These are phyloP conservation scores for Onychomys leucogaster DNA, from an alignment of 2,797 vertebrate species.

Conservation along the genomic window DNA sequence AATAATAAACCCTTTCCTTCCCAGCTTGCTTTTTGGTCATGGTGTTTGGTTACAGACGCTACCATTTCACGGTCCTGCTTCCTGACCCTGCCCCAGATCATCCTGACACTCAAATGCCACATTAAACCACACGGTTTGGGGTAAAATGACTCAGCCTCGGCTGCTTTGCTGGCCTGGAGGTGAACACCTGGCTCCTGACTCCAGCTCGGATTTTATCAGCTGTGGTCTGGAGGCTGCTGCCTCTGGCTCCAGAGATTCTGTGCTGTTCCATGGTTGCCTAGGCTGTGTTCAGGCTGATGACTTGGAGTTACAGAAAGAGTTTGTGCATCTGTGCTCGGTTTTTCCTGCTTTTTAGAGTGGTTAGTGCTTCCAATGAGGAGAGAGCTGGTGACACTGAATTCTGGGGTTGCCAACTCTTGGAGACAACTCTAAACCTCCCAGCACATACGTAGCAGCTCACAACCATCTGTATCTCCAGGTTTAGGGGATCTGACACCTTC, in stretches of 20 bases:
- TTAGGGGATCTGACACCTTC: not conserved
- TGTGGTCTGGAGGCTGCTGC: not conserved
- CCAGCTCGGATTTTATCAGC: not conserved
- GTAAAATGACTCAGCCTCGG: not conserved
- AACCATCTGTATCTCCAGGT: not conserved
- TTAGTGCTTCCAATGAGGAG: conserved; percentile 5
- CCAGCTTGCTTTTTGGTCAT: not conserved
- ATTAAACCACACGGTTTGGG: not conserved
- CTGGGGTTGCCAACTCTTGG: not conserved
- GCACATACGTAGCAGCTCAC: not conserved
- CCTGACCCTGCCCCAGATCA: not conserved
- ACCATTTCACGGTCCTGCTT: not conserved
- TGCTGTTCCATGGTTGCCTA: not conserved
- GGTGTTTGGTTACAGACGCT: not conserved
- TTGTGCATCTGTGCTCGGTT: not conserved
- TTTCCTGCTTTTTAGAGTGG: not conserved
- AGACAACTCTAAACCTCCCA: not conserved
- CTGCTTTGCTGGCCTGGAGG: not conserved
- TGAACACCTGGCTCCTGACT: not conserved
- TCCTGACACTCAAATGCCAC: not conserved
- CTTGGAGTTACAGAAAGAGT: not conserved
- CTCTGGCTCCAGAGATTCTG: not conserved
- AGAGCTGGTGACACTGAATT: not conserved
- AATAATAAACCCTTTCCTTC: not conserved
- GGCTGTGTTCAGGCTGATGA: not conserved